A percentile compares a stretch with the other conserved stretches of the same genome.
phyloP scores from a whole-genome alignment of 2,113 vertebrate species.

The Pavo muticus region DNA sequence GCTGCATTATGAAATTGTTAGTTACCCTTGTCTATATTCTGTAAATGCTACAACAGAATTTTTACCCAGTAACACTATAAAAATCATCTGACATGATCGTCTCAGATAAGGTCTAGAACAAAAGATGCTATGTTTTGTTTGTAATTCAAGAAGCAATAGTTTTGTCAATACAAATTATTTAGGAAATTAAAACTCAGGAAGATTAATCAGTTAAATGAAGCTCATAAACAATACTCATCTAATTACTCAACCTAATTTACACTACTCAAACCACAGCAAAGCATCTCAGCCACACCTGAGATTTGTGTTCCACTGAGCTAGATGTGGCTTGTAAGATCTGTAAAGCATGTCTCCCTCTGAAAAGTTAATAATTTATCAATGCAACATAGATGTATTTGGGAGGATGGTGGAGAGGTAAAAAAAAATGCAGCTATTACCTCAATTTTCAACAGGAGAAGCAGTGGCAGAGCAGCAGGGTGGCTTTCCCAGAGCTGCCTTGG shows the following conservation, averaged over 20 bases:
- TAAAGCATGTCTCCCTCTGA: background rate
- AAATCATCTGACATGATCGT: background rate
- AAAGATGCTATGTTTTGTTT: background rate
- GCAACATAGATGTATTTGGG: background rate
- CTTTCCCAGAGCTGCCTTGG: background rate
- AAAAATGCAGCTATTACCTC: background rate
- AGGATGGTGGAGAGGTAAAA: background rate
- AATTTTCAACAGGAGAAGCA: background rate
- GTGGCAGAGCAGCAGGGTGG: background rate
- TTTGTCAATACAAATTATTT: slow-evolving; percentile 35
- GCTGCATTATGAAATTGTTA: background rate
- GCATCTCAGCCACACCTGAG: background rate
- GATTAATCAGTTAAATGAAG: background rate
- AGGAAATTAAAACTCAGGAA: slow-evolving; percentile 22
- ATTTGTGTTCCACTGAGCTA: background rate
- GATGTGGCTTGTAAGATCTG: background rate
- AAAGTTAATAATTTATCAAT: background rate
- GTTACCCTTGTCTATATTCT: background rate
- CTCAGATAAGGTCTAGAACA: background rate
- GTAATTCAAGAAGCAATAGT: background rate
- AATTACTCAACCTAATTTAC: background rate
- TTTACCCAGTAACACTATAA: background rate
- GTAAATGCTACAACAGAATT: background rate
- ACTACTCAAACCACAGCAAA: background rate
- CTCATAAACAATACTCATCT: background rate